A percentile compares a stretch with the other conserved stretches of the same genome.
Evolutionary conservation across 2,797 vertebrate genomes (phyloP).

Genomic region (Alca torda): DNA sequence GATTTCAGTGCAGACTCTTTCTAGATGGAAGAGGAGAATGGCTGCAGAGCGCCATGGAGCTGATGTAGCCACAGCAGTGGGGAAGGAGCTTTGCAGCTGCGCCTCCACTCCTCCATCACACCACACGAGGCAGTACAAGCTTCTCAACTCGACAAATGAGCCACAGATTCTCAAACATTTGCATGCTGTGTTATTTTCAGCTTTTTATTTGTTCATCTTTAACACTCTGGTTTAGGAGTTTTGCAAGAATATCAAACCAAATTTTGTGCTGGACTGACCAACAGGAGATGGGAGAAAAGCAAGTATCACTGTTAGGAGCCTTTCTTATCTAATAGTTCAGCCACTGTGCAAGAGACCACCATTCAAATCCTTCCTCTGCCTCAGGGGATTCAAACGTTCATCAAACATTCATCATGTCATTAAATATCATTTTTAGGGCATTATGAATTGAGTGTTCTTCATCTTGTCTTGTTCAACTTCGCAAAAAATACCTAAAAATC

Average conservation of each 20-base stretch:
- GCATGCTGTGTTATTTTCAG: not conserved
- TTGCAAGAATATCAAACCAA: not conserved
- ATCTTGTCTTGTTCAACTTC: not conserved
- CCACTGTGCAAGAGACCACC: not conserved
- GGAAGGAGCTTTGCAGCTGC: not conserved
- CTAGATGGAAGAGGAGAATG: not conserved
- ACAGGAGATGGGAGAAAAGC: not conserved
- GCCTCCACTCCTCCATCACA: not conserved
- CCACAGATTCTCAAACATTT: not conserved
- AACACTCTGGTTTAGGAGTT: not conserved
- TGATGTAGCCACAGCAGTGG: not conserved
- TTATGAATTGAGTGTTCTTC: not conserved
- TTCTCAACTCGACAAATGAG: not conserved
- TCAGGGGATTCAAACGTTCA: not conserved
- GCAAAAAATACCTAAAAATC: not conserved
- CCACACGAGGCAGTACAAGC: accelerated
- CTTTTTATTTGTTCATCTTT: not conserved
- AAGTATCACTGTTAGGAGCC: not conserved
- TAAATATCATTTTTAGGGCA: not conserved
- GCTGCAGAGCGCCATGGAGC: not conserved
- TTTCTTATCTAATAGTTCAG: not conserved
- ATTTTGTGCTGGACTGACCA: not conserved
- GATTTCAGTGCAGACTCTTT: not conserved
- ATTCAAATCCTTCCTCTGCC: not conserved
- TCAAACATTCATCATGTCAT: not conserved